A percentile compares a stretch with the other conserved stretches of the same genome.
Conservation (phyloP, 2,888 invertebrate species). For the Ophioninae sp. region DNA sequence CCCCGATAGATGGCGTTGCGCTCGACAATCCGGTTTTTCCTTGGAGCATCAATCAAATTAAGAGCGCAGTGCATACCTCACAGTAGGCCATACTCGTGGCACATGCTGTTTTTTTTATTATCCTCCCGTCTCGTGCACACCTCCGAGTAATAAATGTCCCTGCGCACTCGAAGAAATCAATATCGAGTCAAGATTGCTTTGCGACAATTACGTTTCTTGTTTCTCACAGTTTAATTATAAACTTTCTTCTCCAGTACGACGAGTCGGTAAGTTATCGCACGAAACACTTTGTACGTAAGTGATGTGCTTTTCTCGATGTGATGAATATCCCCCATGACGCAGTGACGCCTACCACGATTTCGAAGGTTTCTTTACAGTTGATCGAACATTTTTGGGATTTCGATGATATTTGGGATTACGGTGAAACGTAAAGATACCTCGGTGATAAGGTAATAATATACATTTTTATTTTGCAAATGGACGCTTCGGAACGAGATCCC, state of each 20-base stretch:
- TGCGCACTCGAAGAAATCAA: background rate
- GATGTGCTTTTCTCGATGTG: background rate
- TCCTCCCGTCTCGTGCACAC: background rate
- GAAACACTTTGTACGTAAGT: background rate
- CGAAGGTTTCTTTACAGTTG: no score
- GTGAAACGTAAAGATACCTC: no score
- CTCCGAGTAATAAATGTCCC: slow-evolving; percentile 13
- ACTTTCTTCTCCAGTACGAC: background rate
- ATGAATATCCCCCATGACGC: background rate
- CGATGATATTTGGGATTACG: no score
- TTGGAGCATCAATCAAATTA: slow-evolving; percentile 62
- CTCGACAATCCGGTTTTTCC: slow-evolving; percentile 62
- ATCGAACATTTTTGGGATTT: no score
- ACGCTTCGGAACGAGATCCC: no score
- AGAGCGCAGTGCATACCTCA: slow-evolving; percentile 45
- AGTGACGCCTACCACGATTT: background rate
- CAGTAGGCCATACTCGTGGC: slow-evolving; percentile 41
- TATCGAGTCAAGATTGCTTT: background rate
- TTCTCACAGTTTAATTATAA: background rate
- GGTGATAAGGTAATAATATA: no score
- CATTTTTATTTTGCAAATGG: no score
- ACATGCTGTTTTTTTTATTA: background rate
- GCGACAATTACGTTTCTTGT: background rate
- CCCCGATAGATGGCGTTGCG: slow-evolving; percentile 40
- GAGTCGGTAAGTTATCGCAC: background rate